Conservation (phyloP, 2,797 vertebrate species). For the Enteromius radiatus region DNA sequence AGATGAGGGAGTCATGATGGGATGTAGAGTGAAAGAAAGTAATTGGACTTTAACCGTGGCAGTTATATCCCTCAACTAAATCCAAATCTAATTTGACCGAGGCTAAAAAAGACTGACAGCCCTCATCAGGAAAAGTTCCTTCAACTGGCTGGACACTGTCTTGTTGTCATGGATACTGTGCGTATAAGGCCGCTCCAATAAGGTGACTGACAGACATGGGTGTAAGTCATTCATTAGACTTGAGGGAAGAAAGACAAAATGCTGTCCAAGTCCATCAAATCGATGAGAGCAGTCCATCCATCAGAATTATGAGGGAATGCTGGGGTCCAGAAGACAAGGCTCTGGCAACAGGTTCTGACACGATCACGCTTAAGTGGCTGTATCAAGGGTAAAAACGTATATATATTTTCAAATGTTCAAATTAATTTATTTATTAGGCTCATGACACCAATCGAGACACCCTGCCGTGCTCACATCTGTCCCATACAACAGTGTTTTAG, state of each 20-base stretch:
- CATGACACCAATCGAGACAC: background rate
- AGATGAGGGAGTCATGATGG: constrained; percentile 69
- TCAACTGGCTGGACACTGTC: constrained; percentile 41
- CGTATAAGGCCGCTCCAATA: constrained; percentile 47
- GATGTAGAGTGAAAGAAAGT: constrained; percentile 60
- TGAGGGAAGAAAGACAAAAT: constrained; percentile 41
- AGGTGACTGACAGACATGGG: constrained; percentile 50
- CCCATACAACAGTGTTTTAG: background rate
- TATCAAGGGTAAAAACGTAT: background rate
- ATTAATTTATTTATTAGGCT: background rate
- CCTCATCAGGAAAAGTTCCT: constrained; percentile 54
- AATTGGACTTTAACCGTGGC: constrained; percentile 58
- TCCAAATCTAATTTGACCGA: constrained; percentile 76
- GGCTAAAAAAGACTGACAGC: constrained; percentile 63
- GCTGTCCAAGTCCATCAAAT: constrained; percentile 54
- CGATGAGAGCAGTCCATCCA: constrained; percentile 37
- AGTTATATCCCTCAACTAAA: constrained; percentile 59
- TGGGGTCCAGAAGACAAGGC: constrained; percentile 20
- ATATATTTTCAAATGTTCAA: background rate
- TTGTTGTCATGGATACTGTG: constrained; percentile 58
- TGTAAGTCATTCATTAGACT: constrained; percentile 54
- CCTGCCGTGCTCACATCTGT: background rate
- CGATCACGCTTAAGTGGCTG: too few species aligned
- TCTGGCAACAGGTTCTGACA: background rate
- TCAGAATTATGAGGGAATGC: constrained; percentile 33